Conservation (phyloP, 2,113 vertebrate genomes). For the Myiagra hebetior region DNA sequence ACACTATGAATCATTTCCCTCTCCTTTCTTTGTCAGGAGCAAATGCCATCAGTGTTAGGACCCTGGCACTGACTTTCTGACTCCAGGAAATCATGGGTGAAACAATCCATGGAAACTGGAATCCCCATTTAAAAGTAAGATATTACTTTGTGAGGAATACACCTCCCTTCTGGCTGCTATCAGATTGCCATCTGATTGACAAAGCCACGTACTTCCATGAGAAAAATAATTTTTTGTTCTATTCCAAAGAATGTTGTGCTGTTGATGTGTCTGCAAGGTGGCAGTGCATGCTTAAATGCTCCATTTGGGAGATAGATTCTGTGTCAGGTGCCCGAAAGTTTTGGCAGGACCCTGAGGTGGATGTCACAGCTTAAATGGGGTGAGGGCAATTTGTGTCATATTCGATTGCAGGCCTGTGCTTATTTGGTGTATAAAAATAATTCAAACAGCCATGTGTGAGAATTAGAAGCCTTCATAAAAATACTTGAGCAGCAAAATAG, state of each 20-base stretch:
- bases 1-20: constrained; percentile 49
- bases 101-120: constrained; percentile 51
- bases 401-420: background rate
- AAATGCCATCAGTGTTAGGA: constrained; percentile 23
- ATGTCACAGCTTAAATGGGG: background rate
- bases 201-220: background rate
- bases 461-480: background rate
- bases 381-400: background rate
- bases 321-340: background rate
- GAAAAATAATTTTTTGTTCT: background rate
- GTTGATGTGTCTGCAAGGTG: background rate
- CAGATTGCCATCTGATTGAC: background rate
- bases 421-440: background rate
- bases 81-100: constrained; percentile 35
- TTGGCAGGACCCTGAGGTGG: background rate
- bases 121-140: background rate
- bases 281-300: background rate
- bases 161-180: background rate
- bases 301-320: background rate
- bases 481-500: background rate
- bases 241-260: background rate
- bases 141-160: background rate
- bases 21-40: constrained; percentile 43
- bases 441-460: background rate
- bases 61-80: background rate